These are phyloP conservation scores for Oreochromis aureus DNA, from an alignment of 2,113 vertebrate species.

Conservation along the genomic window DNA sequence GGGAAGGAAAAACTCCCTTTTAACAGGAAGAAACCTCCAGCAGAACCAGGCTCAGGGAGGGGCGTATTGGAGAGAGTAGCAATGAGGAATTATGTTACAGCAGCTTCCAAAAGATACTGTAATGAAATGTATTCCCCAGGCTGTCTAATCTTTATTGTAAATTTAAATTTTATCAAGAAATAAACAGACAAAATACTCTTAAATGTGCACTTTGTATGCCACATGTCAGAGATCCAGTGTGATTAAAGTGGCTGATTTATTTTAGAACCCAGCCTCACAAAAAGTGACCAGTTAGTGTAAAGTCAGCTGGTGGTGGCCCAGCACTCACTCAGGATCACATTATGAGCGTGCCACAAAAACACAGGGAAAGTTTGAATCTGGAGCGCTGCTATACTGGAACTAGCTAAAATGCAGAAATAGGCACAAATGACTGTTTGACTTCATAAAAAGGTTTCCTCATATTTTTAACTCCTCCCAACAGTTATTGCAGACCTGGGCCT, in stretches of 20 bases:
- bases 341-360: accelerated
- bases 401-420: not conserved
- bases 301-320: not conserved
- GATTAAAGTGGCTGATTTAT: not conserved
- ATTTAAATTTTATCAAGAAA: not conserved
- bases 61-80: not conserved
- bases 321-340: not conserved
- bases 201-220: not conserved
- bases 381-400: accelerated
- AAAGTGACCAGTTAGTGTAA: not conserved
- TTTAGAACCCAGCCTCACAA: not conserved
- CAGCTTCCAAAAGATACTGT: not conserved
- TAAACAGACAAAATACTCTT: accelerated
- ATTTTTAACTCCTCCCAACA: not conserved
- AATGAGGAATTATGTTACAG: not conserved
- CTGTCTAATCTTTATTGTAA: accelerated
- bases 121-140: not conserved
- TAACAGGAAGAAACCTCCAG: not conserved
- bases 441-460: not conserved
- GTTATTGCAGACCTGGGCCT: accelerated
- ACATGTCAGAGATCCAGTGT: not conserved
- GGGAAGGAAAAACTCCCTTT: not conserved
- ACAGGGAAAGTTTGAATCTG: not conserved
- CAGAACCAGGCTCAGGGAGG: not conserved
- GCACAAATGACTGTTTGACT: not conserved